Conservation (phyloP, 2,888 invertebrate species). For the Trichogramma dendrolimi region DNA sequence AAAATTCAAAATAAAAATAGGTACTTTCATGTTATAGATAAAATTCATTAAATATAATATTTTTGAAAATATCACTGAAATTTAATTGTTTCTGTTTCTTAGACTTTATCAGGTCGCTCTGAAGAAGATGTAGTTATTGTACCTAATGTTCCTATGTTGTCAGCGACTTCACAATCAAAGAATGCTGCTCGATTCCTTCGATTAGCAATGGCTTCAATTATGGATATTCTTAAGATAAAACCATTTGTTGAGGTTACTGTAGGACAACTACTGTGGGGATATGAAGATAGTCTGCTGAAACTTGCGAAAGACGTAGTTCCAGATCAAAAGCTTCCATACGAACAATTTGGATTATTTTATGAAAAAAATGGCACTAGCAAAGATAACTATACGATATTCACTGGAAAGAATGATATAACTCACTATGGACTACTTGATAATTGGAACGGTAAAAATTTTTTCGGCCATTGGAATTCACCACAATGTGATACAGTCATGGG, state of each 20-base stretch:
- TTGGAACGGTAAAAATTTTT: constrained; percentile 67
- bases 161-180: constrained; percentile 65
- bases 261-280: constrained; percentile 85
- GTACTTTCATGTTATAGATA: neutral
- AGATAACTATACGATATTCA: constrained; percentile 75
- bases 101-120: constrained; percentile 69
- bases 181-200: constrained; percentile 81
- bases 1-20: neutral
- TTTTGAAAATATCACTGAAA: neutral
- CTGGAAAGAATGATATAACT: constrained; percentile 68
- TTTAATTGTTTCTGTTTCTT: constrained; percentile 48
- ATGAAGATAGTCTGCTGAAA: constrained; percentile 84
- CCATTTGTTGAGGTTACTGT: constrained; percentile 87
- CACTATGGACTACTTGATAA: constrained; percentile 74
- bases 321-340: constrained; percentile 83
- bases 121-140: constrained; percentile 88
- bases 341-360: constrained; percentile 85
- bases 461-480: constrained; percentile 75
- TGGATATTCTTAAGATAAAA: constrained; percentile 86
- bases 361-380: constrained; percentile 76
- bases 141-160: constrained; percentile 85
- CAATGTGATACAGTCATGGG: constrained; percentile 78
- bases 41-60: neutral
- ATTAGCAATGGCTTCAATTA: constrained; percentile 85
- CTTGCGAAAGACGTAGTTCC: constrained; percentile 87